A percentile compares a stretch with the other conserved stretches of the same genome.
These are phyloP conservation scores for Eumeta japonica DNA, from an alignment of 1,140 invertebrate genomes.

Conservation along the genomic window DNA sequence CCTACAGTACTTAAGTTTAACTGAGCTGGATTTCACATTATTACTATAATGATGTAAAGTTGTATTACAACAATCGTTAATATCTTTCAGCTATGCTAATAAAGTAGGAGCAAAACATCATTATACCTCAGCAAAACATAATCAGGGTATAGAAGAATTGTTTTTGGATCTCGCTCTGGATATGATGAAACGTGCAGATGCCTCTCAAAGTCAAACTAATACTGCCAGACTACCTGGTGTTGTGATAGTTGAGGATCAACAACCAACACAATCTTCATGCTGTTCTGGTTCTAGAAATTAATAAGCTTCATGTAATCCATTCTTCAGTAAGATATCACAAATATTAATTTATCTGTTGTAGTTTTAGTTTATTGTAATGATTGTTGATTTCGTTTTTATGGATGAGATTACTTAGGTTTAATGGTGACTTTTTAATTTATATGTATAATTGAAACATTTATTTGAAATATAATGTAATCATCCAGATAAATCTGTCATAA, in stretches of 20 bases:
- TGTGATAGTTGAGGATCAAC: conserved; percentile 45
- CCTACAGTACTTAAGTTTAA: neutral
- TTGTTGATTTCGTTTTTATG: too few relatives aligned
- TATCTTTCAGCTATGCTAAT: conserved; percentile 73
- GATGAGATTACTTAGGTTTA: too few relatives aligned
- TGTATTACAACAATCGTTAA: conserved; percentile 7
- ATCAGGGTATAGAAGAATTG: conserved; percentile 89
- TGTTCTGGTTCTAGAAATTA: conserved; percentile 30
- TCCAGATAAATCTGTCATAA: too few relatives aligned
- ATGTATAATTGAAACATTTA: too few relatives aligned
- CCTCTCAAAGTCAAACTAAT: conserved; percentile 21
- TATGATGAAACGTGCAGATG: conserved; percentile 34
- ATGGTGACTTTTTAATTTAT: too few relatives aligned
- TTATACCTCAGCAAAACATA: conserved; percentile 93
- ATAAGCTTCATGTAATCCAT: too few relatives aligned
- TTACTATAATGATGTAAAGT: neutral
- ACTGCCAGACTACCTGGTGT: conserved; percentile 24
- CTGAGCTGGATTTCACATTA: neutral
- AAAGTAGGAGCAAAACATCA: conserved; percentile 93
- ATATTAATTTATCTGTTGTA: too few relatives aligned
- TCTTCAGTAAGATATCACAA: too few relatives aligned
- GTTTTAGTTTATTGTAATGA: too few relatives aligned
- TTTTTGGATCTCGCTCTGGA: conserved; percentile 81
- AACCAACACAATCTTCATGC: conserved; percentile 29
- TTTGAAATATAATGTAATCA: too few relatives aligned